Evolutionary conservation across 2,888 invertebrate genomes (phyloP), one percentile per base, ranked within the genome.

Genomic region (Ceramica pisi): DNA sequence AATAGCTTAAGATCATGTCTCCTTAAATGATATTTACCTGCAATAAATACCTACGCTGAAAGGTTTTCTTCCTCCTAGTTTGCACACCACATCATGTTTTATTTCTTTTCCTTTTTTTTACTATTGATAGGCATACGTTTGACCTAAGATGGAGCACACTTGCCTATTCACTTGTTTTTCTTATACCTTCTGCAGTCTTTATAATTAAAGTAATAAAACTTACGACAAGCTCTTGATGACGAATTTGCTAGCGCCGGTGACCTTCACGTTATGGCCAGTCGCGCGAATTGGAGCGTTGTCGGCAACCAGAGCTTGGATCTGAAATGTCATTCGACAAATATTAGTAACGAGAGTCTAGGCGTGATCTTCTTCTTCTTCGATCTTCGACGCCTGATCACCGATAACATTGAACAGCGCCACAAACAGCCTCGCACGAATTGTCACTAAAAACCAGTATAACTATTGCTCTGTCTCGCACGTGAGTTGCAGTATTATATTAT

Each of bases 231-330:
- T 95, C 80, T 94, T 96, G 46, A 97, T 90, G 67, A 92, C 92
- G 81, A 96, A 97, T 82, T 95, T 92, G 10, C 96, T 92, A 51
- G 95, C 95, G 10, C 97, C 97, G 16, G 92, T 91, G 0, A 97
- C 96, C 75, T 93, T 93, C 1, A 97, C 89, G 67, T 97, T 93
- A 68, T 91, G 94, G 1, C 96, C 96, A 16, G 92, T 86, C 0
- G 96, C 97, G n/a, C 87, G 91, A 46, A 97, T 88, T 1, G 92
- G 93, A 0, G 91, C 86, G 23, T 90, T 84, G n/a, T 92, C 90
- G 14, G 91, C 89, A 8, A 90, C 89, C 14, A 91, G 84, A 2
- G 93, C 89, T 14, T 90, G 85, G 57, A 95, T 83, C 95, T 95
- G 81, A 73, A 93, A 86, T 8, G 41, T 48, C 19, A 75, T 21